phyloP scores from a whole-genome alignment of 2,888 invertebrate species.

The Chorisops tibialis region DNA sequence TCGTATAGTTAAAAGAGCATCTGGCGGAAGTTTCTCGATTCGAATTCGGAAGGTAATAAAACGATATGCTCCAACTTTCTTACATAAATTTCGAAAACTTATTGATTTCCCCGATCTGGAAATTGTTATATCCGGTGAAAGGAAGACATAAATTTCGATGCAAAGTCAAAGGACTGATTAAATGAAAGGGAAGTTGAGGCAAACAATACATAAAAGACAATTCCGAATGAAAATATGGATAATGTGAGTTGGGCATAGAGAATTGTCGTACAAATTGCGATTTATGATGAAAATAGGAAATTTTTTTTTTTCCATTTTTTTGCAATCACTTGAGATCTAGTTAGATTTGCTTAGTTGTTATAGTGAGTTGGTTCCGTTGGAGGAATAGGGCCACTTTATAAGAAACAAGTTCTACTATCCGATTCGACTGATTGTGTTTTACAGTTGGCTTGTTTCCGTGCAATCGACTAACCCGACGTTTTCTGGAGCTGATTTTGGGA shows the following conservation, averaged over 20 bases:
- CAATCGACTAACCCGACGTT: too few relatives aligned
- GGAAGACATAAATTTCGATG: conserved; percentile 22
- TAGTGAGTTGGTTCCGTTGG: too few relatives aligned
- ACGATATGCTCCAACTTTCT: conserved; percentile 33
- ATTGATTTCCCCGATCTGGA: conserved; percentile 30
- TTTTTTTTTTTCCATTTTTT: too few relatives aligned
- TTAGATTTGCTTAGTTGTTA: too few relatives aligned
- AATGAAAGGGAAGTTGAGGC: conserved; percentile 19
- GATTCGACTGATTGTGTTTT: too few relatives aligned
- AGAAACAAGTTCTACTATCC: too few relatives aligned
- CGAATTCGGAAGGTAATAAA: conserved; percentile 30
- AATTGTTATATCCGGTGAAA: conserved; percentile 30
- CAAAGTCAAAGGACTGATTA: conserved; percentile 20
- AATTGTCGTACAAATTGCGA: too few relatives aligned
- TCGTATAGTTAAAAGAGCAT: conserved; percentile 22
- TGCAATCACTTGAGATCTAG: too few relatives aligned
- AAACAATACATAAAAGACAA: conserved; percentile 15
- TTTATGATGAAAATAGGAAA: too few relatives aligned
- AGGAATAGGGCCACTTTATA: too few relatives aligned
- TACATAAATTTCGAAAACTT: conserved; percentile 32
- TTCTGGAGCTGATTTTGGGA: too few relatives aligned
- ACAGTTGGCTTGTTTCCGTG: too few relatives aligned
- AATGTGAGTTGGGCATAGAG: background rate
- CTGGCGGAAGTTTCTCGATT: conserved; percentile 12
- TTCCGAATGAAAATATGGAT: conserved; percentile 17